Conservation (phyloP, 2,113 vertebrate species). For the Otus sunia region DNA sequence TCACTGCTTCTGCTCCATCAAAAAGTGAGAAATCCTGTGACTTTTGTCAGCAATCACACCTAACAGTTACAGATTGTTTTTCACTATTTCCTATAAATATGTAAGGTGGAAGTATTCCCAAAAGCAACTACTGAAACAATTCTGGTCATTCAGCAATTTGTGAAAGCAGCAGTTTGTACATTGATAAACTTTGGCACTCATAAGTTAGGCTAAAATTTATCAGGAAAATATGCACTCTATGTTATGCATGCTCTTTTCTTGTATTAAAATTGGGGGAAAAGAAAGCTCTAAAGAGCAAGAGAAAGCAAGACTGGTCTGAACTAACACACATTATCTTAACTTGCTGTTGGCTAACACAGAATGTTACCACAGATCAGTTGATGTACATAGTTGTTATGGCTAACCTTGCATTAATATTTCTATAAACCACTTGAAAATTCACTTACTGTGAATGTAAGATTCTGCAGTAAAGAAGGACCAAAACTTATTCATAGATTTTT, state of each 20-base stretch:
- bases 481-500: background rate
- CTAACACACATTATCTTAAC: background rate
- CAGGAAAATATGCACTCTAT: background rate
- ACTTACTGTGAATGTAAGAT: background rate
- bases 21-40: background rate
- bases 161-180: background rate
- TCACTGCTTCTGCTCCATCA: background rate
- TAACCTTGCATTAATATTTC: background rate
- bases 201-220: background rate
- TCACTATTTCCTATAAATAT: background rate
- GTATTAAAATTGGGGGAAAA: background rate
- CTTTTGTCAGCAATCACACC: background rate
- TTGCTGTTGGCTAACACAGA: background rate
- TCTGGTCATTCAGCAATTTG: background rate
- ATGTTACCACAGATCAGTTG: background rate
- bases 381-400: background rate
- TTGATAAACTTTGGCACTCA: background rate
- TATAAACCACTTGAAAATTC: background rate
- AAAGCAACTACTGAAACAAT: background rate
- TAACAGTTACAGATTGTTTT: background rate
- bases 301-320: background rate
- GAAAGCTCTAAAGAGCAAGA: background rate
- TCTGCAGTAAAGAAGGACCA: background rate
- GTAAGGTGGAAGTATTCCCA: background rate
- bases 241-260: background rate